Conservation (phyloP, 2,113 vertebrate genomes). For the Noturus placidus region DNA sequence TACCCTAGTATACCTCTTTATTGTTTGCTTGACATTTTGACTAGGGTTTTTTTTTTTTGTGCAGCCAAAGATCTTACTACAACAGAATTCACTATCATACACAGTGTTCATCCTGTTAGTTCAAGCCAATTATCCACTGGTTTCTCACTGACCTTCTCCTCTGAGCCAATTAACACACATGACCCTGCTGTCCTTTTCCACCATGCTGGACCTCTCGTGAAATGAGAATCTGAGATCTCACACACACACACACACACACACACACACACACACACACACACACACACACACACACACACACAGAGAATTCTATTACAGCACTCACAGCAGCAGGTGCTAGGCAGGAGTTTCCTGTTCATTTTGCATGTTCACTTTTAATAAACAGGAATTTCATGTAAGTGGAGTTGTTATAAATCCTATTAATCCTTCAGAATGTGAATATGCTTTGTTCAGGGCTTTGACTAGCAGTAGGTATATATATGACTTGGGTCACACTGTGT, state of each 20-base stretch:
- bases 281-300: background rate
- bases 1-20: background rate
- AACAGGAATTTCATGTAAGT: background rate
- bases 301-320: background rate
- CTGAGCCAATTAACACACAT: constrained; percentile 52
- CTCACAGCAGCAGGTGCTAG: constrained; percentile 31
- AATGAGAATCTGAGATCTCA: constrained; percentile 31
- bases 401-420: background rate
- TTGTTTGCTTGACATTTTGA: background rate
- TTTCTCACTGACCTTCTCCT: constrained; percentile 42
- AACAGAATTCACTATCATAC: constrained; percentile 20
- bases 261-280: background rate
- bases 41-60: background rate
- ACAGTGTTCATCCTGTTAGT: constrained; percentile 22
- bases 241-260: background rate
- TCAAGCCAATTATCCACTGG: constrained; percentile 50
- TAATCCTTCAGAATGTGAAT: background rate
- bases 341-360: constrained; percentile 15
- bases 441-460: background rate
- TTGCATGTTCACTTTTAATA: constrained; percentile 6
- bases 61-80: constrained; percentile 22
- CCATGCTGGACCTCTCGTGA: constrained; percentile 37
- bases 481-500: no score
- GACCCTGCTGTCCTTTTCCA: constrained; percentile 37
- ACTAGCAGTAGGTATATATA: background rate